Percentiles rank a stretch among this genome's conserved stretches.
These are phyloP conservation scores for Thalassarche chlororhynchos DNA, from an alignment of 2,113 vertebrate species.

Conservation along the genomic window DNA sequence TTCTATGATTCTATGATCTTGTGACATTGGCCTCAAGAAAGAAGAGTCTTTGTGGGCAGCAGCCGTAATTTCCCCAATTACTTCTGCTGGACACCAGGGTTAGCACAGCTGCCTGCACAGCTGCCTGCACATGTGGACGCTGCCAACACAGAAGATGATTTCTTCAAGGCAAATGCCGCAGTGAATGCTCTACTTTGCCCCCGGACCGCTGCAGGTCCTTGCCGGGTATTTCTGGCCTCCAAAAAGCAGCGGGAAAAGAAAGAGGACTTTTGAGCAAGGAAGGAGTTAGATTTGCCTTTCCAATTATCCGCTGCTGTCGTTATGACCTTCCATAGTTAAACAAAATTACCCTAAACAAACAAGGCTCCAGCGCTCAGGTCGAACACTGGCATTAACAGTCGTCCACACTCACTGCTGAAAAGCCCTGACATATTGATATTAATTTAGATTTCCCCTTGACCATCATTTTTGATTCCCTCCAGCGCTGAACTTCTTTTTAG, in stretches of 20 bases:
- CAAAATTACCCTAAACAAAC: slow-evolving; percentile 26
- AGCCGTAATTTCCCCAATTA: neutral
- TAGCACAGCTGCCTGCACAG: neutral
- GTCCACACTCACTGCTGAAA: neutral
- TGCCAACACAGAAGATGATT: neutral
- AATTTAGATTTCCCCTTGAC: slow-evolving; percentile 41
- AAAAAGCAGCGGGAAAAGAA: neutral
- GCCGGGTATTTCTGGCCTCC: neutral
- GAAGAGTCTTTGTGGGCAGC: neutral
- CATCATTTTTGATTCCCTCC: slow-evolving; percentile 13
- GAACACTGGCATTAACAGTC: neutral
- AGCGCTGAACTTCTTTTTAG: neutral
- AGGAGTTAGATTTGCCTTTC: neutral
- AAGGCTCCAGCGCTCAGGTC: neutral
- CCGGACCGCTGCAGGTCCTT: neutral
- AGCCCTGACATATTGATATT: neutral
- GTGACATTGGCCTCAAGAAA: neutral
- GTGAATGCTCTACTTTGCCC: neutral
- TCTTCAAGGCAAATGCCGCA: neutral
- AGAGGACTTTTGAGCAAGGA: neutral
- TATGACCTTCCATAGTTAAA: neutral
- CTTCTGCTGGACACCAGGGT: accelerated
- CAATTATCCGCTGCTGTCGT: neutral
- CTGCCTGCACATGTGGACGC: neutral
- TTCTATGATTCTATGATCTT: neutral